Conservation (phyloP, 2,888 invertebrate species). For the Dione vanillae region DNA sequence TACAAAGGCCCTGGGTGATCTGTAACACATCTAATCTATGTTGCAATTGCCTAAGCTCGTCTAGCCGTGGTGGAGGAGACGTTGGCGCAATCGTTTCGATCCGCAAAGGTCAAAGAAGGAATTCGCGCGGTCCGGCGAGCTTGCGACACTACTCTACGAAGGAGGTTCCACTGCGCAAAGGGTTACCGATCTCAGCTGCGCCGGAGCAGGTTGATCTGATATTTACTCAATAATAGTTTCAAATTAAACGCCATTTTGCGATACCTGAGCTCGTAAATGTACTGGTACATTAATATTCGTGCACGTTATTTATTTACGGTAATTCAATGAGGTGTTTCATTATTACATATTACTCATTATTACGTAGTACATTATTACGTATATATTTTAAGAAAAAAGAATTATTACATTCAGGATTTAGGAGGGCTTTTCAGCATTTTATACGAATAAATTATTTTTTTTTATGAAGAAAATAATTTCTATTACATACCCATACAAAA, state of each 20-base stretch:
- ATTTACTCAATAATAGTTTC: slow-evolving; percentile 49
- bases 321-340: neutral
- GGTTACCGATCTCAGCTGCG: slow-evolving; percentile 56
- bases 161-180: slow-evolving; percentile 64
- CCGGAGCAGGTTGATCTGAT: slow-evolving; percentile 54
- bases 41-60: slow-evolving; percentile 77
- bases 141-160: slow-evolving; percentile 72
- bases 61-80: slow-evolving; percentile 75
- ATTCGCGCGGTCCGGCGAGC: slow-evolving; percentile 80
- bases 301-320: slow-evolving; percentile 25
- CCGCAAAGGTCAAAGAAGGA: slow-evolving; percentile 83
- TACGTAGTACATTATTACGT: no score
- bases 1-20: slow-evolving; percentile 54
- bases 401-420: no score
- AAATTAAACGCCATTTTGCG: slow-evolving; percentile 46
- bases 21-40: slow-evolving; percentile 68
- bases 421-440: no score
- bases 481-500: no score
- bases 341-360: neutral
- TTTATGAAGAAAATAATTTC: no score
- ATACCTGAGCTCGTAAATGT: slow-evolving; percentile 26
- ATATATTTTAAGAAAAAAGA: no score
- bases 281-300: neutral
- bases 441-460: no score
- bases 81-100: slow-evolving; percentile 80